These are phyloP conservation scores for Drosophila bifasciata DNA, from an alignment of 1,140 invertebrate genomes.

Conservation along the genomic window DNA sequence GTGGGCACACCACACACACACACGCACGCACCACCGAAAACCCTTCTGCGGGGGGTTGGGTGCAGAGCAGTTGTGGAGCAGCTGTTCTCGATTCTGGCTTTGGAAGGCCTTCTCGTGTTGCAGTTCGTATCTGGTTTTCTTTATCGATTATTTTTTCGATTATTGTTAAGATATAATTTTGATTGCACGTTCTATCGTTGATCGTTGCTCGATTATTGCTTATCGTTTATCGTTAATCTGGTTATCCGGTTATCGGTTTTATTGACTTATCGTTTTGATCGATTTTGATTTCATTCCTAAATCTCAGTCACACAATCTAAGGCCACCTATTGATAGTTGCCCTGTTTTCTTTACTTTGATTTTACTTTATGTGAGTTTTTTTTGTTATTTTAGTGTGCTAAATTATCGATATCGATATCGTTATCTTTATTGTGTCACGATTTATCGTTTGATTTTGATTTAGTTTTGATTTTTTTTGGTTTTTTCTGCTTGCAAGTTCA, in stretches of 20 bases:
- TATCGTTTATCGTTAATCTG: conserved; percentile 36
- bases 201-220: conserved; percentile 48
- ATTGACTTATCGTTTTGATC: conserved; percentile 33
- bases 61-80: conserved; percentile 19
- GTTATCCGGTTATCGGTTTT: no score
- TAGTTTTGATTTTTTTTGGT: conserved; percentile 28
- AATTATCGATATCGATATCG: conserved; percentile 15
- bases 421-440: conserved; percentile 24
- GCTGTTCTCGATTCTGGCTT: conserved; percentile 34
- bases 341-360: conserved; percentile 62
- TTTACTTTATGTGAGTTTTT: conserved; percentile 30
- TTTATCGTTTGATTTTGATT: conserved; percentile 27
- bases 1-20: conserved; percentile 68
- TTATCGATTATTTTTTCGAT: conserved; percentile 1
- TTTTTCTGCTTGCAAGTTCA: conserved; percentile 26
- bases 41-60: conserved; percentile 3
- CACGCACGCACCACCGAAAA: conserved; percentile 73
- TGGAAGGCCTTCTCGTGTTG: no score
- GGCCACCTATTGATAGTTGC: conserved; percentile 70
- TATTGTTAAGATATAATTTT: conserved; percentile 15
- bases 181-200: conserved; percentile 42
- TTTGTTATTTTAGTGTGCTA: conserved; percentile 15
- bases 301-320: conserved; percentile 76
- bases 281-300: conserved; percentile 46
- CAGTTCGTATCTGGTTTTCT: conserved; percentile 5